phyloP scores from a whole-genome alignment of 2,888 invertebrate species.

The Dichetophora obliterata region DNA sequence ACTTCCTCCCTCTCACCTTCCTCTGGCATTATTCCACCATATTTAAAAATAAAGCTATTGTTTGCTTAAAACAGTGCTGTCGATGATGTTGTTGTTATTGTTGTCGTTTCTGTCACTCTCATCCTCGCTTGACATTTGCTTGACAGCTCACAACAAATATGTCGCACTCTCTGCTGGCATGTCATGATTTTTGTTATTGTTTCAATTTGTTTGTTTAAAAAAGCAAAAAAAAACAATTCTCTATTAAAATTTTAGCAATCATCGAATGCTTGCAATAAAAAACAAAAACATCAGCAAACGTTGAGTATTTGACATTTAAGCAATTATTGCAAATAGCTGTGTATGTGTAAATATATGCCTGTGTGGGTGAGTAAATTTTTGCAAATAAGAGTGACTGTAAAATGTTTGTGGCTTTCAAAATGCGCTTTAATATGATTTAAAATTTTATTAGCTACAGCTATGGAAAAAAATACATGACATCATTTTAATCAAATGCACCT shows the following conservation, averaged over 20 bases:
- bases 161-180: background rate
- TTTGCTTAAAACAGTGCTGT: background rate
- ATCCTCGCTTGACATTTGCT: slow-evolving; percentile 27
- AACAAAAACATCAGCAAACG: background rate
- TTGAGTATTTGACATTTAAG: slow-evolving; percentile 1
- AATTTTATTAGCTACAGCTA: no score
- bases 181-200: slow-evolving; percentile 12
- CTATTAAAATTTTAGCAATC: background rate
- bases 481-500: no score
- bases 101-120: slow-evolving; percentile 9
- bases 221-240: no score
- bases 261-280: background rate
- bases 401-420: background rate
- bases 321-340: slow-evolving; percentile 1
- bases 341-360: background rate
- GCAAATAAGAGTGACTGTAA: background rate
- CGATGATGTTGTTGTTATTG: background rate
- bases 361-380: background rate
- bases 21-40: background rate
- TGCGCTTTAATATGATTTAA: background rate
- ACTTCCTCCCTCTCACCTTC: no score
- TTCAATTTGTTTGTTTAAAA: background rate
- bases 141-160: slow-evolving; percentile 18
- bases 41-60: background rate
- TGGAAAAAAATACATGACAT: no score